Conservation (phyloP, 1,140 invertebrate species). For the Zaprionus vittiger region DNA sequence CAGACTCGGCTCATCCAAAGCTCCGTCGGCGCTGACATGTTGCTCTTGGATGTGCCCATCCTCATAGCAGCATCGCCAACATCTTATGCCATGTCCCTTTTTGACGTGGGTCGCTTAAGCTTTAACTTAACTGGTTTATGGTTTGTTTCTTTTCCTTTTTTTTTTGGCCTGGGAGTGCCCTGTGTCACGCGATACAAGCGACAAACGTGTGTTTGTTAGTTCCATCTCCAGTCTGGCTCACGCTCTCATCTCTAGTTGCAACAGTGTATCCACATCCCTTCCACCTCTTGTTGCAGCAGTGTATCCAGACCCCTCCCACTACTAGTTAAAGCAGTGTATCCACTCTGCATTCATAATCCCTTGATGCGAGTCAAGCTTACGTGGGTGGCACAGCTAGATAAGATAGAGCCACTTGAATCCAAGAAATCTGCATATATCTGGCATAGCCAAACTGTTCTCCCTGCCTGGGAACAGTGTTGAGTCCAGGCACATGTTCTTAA, state of each 20-base stretch:
- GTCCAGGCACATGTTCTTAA: not conserved
- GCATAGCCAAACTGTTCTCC: slow-evolving; percentile 42
- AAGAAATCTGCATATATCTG: slow-evolving; percentile 61
- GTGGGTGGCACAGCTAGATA: slow-evolving; percentile 63
- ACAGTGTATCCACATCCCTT: not conserved
- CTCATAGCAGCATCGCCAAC: slow-evolving; percentile 23
- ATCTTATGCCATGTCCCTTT: slow-evolving; percentile 54
- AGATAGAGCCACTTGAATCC: slow-evolving; percentile 46
- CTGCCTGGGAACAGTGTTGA: not conserved
- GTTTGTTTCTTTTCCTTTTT: not conserved
- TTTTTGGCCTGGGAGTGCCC: slow-evolving; percentile 10
- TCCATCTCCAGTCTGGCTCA: not conserved
- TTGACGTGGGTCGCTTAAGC: slow-evolving; percentile 68
- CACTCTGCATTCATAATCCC: slow-evolving; percentile 16
- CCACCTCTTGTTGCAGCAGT: slow-evolving; percentile 21
- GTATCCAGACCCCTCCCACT: slow-evolving; percentile 9
- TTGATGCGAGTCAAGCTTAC: slow-evolving; percentile 42
- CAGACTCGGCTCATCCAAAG: slow-evolving; percentile 58
- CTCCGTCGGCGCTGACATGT: slow-evolving; percentile 51
- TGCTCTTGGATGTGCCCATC: slow-evolving; percentile 21
- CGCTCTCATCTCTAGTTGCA: slow-evolving; percentile 26
- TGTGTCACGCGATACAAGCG: slow-evolving; percentile 24
- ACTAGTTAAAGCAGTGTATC: slow-evolving; percentile 6
- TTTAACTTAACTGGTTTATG: slow-evolving; percentile 58
- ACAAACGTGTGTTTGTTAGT: not conserved